These are phyloP conservation scores for Coendou prehensilis DNA, from an alignment of 2,797 vertebrate genomes.

Conservation along the genomic window DNA sequence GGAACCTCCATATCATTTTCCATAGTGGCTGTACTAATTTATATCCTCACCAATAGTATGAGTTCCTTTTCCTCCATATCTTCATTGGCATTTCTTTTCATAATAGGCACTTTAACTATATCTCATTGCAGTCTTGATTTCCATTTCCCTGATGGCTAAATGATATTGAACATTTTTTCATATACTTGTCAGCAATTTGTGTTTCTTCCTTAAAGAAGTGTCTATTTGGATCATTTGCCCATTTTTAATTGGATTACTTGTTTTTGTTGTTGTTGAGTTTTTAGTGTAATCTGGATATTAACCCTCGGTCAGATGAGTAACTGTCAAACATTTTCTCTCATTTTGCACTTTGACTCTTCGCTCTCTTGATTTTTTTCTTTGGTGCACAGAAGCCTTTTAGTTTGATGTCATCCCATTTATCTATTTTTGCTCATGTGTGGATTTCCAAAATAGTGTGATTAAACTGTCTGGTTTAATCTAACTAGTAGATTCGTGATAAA, in stretches of 20 bases:
- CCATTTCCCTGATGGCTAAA: background rate
- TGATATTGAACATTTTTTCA: background rate
- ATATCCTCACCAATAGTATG: too few relatives aligned
- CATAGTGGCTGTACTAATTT: background rate
- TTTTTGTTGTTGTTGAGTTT: background rate
- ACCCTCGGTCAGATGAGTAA: background rate
- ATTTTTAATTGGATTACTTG: background rate
- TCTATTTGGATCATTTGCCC: background rate
- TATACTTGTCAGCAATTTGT: background rate
- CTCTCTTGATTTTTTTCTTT: background rate
- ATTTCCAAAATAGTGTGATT: background rate
- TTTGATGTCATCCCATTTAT: background rate
- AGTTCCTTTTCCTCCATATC: background rate
- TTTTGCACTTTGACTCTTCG: background rate
- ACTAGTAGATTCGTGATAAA: background rate
- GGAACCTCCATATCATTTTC: background rate
- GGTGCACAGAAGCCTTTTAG: background rate
- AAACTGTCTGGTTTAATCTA: background rate
- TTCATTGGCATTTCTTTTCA: background rate
- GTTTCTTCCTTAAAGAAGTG: background rate
- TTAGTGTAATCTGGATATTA: background rate
- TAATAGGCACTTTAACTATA: too few relatives aligned
- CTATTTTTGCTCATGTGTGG: background rate
- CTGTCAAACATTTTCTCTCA: background rate
- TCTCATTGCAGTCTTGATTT: background rate